These are phyloP conservation scores for Nannoperca obscura DNA, from an alignment of 2,797 vertebrate genomes.

Conservation along the genomic window DNA sequence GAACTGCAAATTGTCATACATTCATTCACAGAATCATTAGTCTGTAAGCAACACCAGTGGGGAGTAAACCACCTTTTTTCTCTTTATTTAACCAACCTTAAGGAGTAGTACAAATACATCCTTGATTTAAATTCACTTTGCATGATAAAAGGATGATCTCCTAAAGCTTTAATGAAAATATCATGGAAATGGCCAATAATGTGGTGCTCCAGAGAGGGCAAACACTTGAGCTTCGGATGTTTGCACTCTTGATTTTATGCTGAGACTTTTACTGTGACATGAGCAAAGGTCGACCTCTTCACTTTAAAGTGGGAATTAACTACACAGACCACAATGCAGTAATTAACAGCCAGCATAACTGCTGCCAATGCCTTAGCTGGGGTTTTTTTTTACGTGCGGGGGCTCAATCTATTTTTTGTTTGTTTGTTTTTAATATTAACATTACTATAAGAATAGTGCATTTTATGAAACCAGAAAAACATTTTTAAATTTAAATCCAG, in stretches of 20 bases:
- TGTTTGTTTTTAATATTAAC: conserved; percentile 7
- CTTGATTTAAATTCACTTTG: conserved; percentile 46
- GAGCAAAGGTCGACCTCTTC: conserved; percentile 69
- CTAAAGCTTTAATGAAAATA: conserved; percentile 55
- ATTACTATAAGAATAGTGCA: neutral
- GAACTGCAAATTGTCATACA: conserved; percentile 70
- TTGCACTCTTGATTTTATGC: conserved; percentile 60
- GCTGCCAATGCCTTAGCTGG: conserved; percentile 1
- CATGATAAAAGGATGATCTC: conserved; percentile 56
- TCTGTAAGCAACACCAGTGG: conserved; percentile 71
- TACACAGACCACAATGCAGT: conserved; percentile 53
- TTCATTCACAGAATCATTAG: conserved; percentile 82
- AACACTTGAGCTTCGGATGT: conserved; percentile 63
- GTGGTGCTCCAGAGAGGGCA: conserved; percentile 51
- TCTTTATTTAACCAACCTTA: conserved; percentile 74
- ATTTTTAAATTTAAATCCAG: conserved; percentile 9
- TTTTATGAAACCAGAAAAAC: conserved; percentile 9
- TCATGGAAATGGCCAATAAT: conserved; percentile 39
- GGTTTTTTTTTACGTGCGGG: conserved; percentile 4
- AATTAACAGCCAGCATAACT: conserved; percentile 56
- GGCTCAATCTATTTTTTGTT: neutral
- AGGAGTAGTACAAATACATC: conserved; percentile 58
- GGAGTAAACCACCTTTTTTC: conserved; percentile 62
- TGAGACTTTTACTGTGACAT: conserved; percentile 59
- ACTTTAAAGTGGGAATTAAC: conserved; percentile 66